These are phyloP conservation scores for Arctocebus calabarensis DNA, from an alignment of 2,797 vertebrate genomes.

Conservation along the genomic window DNA sequence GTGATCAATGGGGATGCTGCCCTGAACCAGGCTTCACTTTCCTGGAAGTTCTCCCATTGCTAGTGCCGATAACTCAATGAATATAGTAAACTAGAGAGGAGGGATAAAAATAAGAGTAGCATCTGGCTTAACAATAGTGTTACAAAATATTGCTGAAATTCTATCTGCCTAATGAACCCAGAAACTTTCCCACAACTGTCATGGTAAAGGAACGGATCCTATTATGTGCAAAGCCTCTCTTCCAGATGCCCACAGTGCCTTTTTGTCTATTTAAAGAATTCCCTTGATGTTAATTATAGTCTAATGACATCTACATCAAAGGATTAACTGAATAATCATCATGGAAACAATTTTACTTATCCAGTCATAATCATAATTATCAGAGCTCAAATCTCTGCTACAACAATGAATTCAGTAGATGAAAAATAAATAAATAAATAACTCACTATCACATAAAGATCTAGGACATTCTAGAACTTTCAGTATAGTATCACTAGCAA, in stretches of 20 bases:
- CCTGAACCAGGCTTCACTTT: not conserved
- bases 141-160: not conserved
- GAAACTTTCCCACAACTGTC: not conserved
- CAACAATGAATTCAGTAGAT: not conserved
- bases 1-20: too few relatives aligned
- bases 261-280: not conserved
- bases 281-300: not conserved
- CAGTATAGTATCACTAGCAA: not conserved
- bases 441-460: not conserved
- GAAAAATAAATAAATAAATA: not conserved
- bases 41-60: not conserved
- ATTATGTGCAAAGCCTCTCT: not conserved
- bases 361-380: not conserved
- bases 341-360: not conserved
- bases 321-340: not conserved
- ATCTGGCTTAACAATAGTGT: not conserved
- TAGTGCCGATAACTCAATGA: not conserved
- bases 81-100: not conserved
- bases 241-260: not conserved
- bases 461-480: not conserved
- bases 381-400: not conserved
- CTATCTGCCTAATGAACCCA: not conserved
- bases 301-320: not conserved
- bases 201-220: not conserved
- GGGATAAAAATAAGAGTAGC: not conserved